A percentile compares a stretch with the other conserved stretches of the same genome.
Evolutionary conservation across 2,888 invertebrate genomes (phyloP).

Genomic region (Lutraria lutraria): DNA sequence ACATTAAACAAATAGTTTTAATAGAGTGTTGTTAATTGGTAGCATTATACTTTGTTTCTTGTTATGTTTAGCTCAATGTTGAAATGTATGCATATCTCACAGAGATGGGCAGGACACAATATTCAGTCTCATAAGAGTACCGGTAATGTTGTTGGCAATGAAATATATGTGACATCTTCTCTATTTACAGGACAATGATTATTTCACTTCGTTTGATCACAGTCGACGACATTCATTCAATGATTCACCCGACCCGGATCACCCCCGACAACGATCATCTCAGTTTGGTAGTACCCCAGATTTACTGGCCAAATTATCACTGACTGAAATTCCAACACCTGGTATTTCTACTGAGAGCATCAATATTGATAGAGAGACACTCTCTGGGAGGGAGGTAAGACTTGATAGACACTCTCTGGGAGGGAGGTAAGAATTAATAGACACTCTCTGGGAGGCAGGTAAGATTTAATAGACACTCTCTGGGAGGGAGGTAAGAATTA

Average conservation of each 20-base stretch:
- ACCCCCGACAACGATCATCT: slow-evolving; percentile 53
- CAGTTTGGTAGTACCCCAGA: slow-evolving; percentile 83
- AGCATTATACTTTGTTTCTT: no score
- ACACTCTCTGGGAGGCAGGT: neutral
- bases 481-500: neutral
- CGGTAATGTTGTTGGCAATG: no score
- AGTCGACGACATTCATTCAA: slow-evolving; percentile 80
- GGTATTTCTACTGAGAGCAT: slow-evolving; percentile 78
- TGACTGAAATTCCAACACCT: slow-evolving; percentile 72
- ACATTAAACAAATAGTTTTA: no score
- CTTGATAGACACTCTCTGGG: neutral
- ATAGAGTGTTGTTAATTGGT: no score
- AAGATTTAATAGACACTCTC: neutral
- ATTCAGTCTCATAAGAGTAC: no score
- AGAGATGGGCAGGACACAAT: no score
- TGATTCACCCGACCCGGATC: slow-evolving; percentile 71
- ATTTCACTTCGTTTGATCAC: slow-evolving; percentile 79
- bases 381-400: slow-evolving; percentile 77
- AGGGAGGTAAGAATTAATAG: neutral
- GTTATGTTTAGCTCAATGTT: no score
- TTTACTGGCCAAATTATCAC: slow-evolving; percentile 74
- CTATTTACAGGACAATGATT: slow-evolving; percentile 80
- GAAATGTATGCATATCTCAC: no score
- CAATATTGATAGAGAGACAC: slow-evolving; percentile 76
- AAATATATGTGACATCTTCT: neutral